These are phyloP conservation scores for Hormiphora californensis DNA, from an alignment of 37 sponge, comb jelly and placozoan species.

Conservation along the genomic window DNA sequence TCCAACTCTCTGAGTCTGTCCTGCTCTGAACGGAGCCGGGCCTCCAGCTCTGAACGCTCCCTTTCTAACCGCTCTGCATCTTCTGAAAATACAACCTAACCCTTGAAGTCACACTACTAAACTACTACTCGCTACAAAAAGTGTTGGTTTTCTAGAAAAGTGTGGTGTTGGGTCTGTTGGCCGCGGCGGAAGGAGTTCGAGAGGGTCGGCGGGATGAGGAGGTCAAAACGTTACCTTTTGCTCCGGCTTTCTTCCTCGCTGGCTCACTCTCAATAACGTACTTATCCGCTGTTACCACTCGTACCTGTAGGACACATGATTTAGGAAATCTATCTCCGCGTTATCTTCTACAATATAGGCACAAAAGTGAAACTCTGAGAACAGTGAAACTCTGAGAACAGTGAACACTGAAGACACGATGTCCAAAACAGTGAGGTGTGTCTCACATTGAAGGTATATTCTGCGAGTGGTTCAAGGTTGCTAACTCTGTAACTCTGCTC, in stretches of 20 bases:
- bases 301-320: too few relatives aligned
- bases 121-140: too few relatives aligned
- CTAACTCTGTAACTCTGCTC: slow-evolving; percentile 10
- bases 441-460: slow-evolving; percentile 3
- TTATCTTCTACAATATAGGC: too few relatives aligned
- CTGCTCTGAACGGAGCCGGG: slow-evolving; percentile 9
- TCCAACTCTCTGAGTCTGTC: neutral
- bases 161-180: neutral
- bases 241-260: slow-evolving; percentile 28
- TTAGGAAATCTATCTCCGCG: too few relatives aligned
- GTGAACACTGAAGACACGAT: too few relatives aligned
- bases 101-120: neutral
- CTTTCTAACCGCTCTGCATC: neutral
- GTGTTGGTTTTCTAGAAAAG: neutral
- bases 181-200: neutral
- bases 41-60: slow-evolving; percentile 31
- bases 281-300: slow-evolving; percentile 20
- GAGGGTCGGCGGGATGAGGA: neutral
- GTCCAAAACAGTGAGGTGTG: too few relatives aligned
- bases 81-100: slow-evolving; percentile 10
- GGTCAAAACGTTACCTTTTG: slow-evolving; percentile 40
- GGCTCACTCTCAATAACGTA: slow-evolving; percentile 53
- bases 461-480: slow-evolving; percentile 12
- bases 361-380: too few relatives aligned
- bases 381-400: too few relatives aligned